phyloP scores from a whole-genome alignment of 2,113 vertebrate genomes.

The Anseranas semipalmata region DNA sequence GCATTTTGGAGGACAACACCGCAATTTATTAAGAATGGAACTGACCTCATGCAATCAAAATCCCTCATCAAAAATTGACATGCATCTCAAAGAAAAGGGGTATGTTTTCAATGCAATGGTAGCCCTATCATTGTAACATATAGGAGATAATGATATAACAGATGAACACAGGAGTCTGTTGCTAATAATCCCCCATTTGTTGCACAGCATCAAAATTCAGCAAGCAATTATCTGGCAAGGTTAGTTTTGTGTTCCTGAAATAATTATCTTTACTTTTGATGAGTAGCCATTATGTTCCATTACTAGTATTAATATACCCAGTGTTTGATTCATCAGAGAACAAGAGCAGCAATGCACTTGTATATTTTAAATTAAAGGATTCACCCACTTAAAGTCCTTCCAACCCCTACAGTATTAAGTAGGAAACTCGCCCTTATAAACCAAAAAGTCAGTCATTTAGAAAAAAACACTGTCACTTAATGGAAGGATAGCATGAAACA shows the following conservation, averaged over 20 bases:
- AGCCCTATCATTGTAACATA: neutral
- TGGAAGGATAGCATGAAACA: neutral
- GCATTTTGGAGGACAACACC: neutral
- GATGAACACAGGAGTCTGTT: slow-evolving; percentile 17
- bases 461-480: neutral
- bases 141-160: slow-evolving; percentile 31
- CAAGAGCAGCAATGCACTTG: neutral
- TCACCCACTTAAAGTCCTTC: neutral
- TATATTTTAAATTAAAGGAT: slow-evolving; percentile 25
- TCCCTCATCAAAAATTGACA: neutral
- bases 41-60: neutral
- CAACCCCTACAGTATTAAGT: neutral
- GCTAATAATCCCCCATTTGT: slow-evolving; percentile 57
- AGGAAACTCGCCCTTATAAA: neutral
- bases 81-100: neutral
- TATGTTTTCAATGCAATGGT: slow-evolving; percentile 16
- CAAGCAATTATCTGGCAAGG: slow-evolving; percentile 56
- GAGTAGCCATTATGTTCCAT: slow-evolving; percentile 19
- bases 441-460: neutral
- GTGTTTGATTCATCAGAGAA: neutral
- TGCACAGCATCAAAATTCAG: slow-evolving; percentile 66
- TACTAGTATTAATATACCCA: slow-evolving; percentile 33
- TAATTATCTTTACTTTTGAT: slow-evolving; percentile 50
- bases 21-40: neutral
- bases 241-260: slow-evolving; percentile 40